Evolutionary conservation across 2,113 vertebrate species (phyloP).

Genomic region (Steatornis caripensis): DNA sequence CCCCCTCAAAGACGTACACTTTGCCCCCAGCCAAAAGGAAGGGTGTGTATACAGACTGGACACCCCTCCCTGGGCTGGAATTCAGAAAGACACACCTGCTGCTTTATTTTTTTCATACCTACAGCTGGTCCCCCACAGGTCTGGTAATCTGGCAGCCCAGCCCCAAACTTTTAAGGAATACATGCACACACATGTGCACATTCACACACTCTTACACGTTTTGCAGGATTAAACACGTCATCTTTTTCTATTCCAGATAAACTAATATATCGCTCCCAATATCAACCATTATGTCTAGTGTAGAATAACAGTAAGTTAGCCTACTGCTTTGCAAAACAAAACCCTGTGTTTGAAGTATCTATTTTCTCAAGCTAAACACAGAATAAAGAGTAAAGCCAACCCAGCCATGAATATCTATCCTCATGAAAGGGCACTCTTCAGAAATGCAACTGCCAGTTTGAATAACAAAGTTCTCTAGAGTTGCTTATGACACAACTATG

Average conservation of each 20-base stretch:
- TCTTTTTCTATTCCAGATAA: not conserved
- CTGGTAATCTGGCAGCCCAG: not conserved
- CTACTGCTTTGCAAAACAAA: not conserved
- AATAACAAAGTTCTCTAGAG: not conserved
- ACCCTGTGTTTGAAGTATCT: not conserved
- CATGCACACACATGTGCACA: not conserved
- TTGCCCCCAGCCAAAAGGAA: not conserved
- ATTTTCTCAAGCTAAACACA: not conserved
- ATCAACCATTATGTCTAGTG: not conserved
- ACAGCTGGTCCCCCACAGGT: not conserved
- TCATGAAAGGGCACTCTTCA: not conserved
- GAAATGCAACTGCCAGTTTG: not conserved
- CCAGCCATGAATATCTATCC: not conserved
- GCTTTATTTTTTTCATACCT: not conserved
- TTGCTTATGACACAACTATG: not conserved
- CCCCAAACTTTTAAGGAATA: not conserved
- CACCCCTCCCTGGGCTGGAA: constrained; percentile 56
- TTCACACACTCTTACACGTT: not conserved
- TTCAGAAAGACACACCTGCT: constrained; percentile 40
- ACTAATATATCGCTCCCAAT: not conserved
- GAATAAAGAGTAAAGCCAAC: not conserved
- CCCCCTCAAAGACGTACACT: not conserved
- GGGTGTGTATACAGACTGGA: constrained; percentile 20
- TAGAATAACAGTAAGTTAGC: not conserved
- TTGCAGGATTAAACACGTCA: not conserved